phyloP scores from a whole-genome alignment of 2,113 vertebrate genomes.

The Pandion haliaetus region DNA sequence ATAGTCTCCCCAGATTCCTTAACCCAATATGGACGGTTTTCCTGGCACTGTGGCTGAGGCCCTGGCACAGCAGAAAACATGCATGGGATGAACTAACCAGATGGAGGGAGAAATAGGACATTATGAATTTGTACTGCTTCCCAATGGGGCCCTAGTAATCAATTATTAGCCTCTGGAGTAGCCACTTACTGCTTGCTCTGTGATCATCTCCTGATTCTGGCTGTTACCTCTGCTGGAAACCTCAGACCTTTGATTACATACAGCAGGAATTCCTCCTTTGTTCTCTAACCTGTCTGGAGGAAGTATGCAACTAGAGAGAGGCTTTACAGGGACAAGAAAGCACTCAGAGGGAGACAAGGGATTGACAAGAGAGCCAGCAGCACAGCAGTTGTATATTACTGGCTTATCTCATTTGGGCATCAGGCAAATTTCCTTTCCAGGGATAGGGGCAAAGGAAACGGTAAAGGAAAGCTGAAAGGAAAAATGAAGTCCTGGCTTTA shows the following conservation, averaged over 20 bases:
- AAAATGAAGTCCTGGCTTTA: not conserved
- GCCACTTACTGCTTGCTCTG: not conserved
- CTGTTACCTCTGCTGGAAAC: slow-evolving; percentile 40
- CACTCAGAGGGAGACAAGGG: not conserved
- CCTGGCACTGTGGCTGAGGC: not conserved
- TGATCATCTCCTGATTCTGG: slow-evolving; percentile 32
- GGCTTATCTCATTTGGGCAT: not conserved
- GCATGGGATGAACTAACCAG: not conserved
- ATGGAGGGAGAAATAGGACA: not conserved
- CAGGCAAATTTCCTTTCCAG: not conserved
- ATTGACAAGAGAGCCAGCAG: not conserved
- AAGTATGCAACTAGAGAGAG: not conserved
- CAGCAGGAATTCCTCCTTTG: slow-evolving; percentile 34
- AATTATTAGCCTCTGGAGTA: not conserved
- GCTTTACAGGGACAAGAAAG: not conserved
- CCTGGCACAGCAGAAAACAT: not conserved
- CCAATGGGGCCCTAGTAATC: not conserved
- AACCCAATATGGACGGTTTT: not conserved
- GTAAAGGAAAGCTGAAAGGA: not conserved
- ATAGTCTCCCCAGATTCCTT: not conserved
- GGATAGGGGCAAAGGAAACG: not conserved
- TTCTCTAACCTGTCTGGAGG: slow-evolving; percentile 14
- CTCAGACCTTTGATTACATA: slow-evolving; percentile 45
- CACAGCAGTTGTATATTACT: not conserved
- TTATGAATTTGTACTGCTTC: not conserved